These are phyloP conservation scores for Eristalinus sepulchralis DNA, from an alignment of 2,888 invertebrate genomes.

Conservation along the genomic window DNA sequence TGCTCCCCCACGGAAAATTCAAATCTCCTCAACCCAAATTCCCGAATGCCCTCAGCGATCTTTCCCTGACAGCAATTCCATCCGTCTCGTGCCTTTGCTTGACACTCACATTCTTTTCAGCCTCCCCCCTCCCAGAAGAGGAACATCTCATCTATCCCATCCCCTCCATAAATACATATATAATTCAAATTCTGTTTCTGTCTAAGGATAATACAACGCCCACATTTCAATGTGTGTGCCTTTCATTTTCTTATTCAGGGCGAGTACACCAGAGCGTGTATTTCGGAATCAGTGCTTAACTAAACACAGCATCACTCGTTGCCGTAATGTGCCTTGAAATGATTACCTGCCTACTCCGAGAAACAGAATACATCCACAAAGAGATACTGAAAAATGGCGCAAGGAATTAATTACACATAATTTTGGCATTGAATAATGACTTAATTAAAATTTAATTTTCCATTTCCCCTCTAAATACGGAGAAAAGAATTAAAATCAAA, in stretches of 20 bases:
- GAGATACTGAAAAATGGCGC: background rate
- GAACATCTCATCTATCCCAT: too few relatives aligned
- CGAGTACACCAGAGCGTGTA: background rate
- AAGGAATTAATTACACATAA: constrained; percentile 28
- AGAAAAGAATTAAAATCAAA: constrained; percentile 34
- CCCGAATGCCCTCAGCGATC: too few relatives aligned
- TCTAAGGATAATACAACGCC: background rate
- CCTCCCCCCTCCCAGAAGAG: too few relatives aligned
- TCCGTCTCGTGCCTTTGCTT: background rate
- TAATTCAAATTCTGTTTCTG: background rate
- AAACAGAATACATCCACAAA: background rate
- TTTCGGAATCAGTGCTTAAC: background rate
- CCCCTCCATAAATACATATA: background rate
- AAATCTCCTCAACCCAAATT: too few relatives aligned
- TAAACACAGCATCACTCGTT: background rate
- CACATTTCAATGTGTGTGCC: background rate
- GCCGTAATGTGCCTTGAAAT: background rate
- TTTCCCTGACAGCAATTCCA: background rate
- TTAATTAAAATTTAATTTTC: constrained; percentile 55
- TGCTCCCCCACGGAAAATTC: background rate
- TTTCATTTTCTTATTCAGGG: background rate
- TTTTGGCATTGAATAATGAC: constrained; percentile 44
- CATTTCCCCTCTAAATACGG: constrained; percentile 14
- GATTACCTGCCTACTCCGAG: background rate
- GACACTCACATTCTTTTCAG: background rate